Base-by-base conservation (phyloP, 2,797 vertebrate species). In the Coregonus sp. region DNA sequence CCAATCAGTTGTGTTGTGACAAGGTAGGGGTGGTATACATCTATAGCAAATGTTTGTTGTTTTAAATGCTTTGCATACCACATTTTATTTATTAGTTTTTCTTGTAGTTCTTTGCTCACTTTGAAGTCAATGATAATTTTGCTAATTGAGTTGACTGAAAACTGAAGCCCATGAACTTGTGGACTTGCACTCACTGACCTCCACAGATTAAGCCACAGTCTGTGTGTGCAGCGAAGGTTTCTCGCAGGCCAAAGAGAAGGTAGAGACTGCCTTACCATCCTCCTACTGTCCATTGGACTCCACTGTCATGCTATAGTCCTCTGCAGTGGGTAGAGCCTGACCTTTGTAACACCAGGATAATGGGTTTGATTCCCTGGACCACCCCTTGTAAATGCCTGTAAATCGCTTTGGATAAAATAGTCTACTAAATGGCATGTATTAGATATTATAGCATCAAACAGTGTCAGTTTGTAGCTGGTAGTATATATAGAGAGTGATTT, bases 81-180 rank as follows among this genome's bases (percentile, higher is more conserved):
- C n/a, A 59, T 59, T 59, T 59, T 9, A 20, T 59, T 59, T 0
- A 59, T 59, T 18, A 0, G 5, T 59, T 20, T 16, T 16, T 4
- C 25, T 5, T 18, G 4, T 56, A 56, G 16, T 15, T 56, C 5
- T 59, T 59, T 59, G 16, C 18, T 18, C 56, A 59, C 56, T 59
- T 59, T 59, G 56, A 59, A 20, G 18, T 59, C 70, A 20, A 59
- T 20, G 73, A 76, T 69, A 75, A 76, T 83, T 81, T 85, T 79
- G 70, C 80, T 87, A 84, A 87, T 82, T 84, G 80, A 78, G 79
- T 25, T 65, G 61, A 65, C 20, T 82, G 81, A 82, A 85, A 85
- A 86, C 76, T 2, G 40, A 87, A 65, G 37, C 75, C 75, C 14
- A 56, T 86, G 82, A 84, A 86, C 81, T 74, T 73, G 70, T 85